Base-by-base conservation (phyloP, 2,888 invertebrate genomes). In the Mechanitis messenoides region DNA sequence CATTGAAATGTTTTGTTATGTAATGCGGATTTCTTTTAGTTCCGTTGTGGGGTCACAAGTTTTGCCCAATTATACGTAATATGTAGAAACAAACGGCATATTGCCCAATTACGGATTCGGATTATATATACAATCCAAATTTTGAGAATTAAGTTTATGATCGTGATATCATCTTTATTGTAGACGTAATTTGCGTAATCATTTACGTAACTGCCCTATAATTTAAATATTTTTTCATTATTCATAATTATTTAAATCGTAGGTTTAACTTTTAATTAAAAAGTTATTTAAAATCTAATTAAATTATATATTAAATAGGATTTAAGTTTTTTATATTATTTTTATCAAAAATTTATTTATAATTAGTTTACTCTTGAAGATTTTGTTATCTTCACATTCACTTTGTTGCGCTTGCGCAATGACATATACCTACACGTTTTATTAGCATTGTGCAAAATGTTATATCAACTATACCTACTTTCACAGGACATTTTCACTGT, bases 391-490 rank as follows among this genome's bases (percentile, higher is more conserved):
- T 54, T 50, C 47, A 53, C 38, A 56, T 55, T 65, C 50, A 50
- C 50, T 54, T 42, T 55, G 47, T 50, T 62, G 60, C 54, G 33
- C 42, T 69, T 69, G 55, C 63, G 60, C 65, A 64, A 66, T 59
- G 57, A 54, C 59, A 59, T 56, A 35, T 68, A 73, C 71, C 68
- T 71, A 69, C 74, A 74, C 71, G 72, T 73, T 69, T 75, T 79
- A 78, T 79, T 77, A 79, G 74, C 72, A 72, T 76, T 72, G 81
- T 82, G 85, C 78, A 75, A 84, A 85, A 70, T 76, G 80, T 75
- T 80, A 81, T 86, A 85, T 85, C 74, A 72, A 76, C 74, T 72
- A 73, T 68, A 75, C 77, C 77, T 70, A 80, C 84, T 84, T 86
- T 86, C 86, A 73, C 80, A 62, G 70, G 63, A 68, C 31, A 50